Evolutionary conservation across 2,797 vertebrate genomes (phyloP).

Genomic region (Okamejei kenojei): DNA sequence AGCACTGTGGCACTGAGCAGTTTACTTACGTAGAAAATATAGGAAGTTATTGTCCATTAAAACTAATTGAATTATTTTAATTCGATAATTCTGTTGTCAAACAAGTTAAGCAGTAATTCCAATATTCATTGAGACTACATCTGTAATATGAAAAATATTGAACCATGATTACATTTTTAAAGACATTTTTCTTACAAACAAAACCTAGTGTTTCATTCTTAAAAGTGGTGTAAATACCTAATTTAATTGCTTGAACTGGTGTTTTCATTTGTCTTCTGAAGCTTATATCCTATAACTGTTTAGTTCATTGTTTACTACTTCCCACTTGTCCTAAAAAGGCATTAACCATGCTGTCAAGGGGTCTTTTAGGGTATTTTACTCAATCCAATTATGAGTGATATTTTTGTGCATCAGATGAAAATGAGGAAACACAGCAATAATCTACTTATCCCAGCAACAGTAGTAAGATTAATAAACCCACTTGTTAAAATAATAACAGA

Average conservation of each 20-base stretch:
- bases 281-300: slow-evolving; percentile 31
- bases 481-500: background rate
- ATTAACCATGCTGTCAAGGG: slow-evolving; percentile 48
- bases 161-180: background rate
- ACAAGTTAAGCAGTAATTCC: background rate
- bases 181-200: background rate
- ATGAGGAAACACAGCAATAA: background rate
- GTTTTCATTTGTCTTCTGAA: background rate
- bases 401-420: background rate
- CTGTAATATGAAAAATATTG: background rate
- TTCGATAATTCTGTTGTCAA: background rate
- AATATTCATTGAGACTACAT: background rate
- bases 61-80: background rate
- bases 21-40: background rate
- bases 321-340: slow-evolving; percentile 51
- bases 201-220: background rate
- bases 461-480: background rate
- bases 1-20: background rate
- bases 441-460: background rate
- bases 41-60: background rate
- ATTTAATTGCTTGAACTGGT: background rate
- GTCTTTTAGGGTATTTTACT: slow-evolving; percentile 51
- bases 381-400: slow-evolving; percentile 31
- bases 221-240: background rate
- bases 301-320: slow-evolving; percentile 52